These are phyloP conservation scores for Bucorvus abyssinicus DNA, from an alignment of 2,797 vertebrate genomes.

Conservation along the genomic window DNA sequence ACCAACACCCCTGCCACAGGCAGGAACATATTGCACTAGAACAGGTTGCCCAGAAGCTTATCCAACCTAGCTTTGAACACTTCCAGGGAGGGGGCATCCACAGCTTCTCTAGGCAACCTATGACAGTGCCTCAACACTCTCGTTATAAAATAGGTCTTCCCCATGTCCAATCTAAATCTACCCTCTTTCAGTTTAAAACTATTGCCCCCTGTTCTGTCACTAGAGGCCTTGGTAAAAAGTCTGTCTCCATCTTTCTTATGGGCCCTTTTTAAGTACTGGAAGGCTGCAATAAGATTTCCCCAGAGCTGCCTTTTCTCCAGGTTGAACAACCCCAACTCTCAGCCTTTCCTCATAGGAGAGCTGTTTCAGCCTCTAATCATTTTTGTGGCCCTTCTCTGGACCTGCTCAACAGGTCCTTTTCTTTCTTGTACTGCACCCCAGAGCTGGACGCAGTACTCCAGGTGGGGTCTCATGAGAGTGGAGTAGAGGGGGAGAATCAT, in stretches of 20 bases:
- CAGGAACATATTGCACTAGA: not conserved
- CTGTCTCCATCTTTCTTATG: not conserved
- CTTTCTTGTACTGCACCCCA: not conserved
- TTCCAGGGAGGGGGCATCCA: not conserved
- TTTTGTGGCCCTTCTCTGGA: not conserved
- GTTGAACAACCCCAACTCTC: not conserved
- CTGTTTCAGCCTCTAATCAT: not conserved
- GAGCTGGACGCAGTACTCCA: accelerated
- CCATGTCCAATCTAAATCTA: not conserved
- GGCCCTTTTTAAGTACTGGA: not conserved
- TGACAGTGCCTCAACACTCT: not conserved
- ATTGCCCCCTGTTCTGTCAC: not conserved
- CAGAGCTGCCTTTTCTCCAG: accelerated
- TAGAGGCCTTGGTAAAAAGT: not conserved
- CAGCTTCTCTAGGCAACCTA: not conserved
- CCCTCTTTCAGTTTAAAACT: not conserved
- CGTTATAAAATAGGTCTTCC: not conserved
- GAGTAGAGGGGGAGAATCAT: not conserved
- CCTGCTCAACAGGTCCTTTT: accelerated
- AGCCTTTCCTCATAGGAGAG: not conserved
- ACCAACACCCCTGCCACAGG: not conserved
- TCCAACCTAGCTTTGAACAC: not conserved
- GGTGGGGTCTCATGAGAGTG: accelerated
- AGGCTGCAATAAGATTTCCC: not conserved
- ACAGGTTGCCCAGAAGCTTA: not conserved